A percentile compares a stretch with the other conserved stretches of the same genome.
These are phyloP conservation scores for Anthonomus grandis DNA, from an alignment of 1,140 invertebrate species.

Conservation along the genomic window DNA sequence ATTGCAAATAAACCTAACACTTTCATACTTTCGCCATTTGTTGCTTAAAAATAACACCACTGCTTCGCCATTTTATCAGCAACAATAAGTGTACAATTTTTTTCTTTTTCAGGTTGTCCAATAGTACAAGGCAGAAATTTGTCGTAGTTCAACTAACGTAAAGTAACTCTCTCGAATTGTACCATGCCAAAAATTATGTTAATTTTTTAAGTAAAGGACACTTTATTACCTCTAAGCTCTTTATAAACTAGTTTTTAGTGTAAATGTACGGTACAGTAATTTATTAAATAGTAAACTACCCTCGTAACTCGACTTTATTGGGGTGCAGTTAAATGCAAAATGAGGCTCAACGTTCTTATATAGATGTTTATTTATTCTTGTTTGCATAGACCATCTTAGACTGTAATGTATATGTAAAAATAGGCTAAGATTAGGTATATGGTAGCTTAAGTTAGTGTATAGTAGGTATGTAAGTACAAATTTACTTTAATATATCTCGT, in stretches of 20 bases:
- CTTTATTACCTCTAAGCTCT: conserved; percentile 20
- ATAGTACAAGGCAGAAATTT: conserved; percentile 41
- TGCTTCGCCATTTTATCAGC: too few relatives aligned
- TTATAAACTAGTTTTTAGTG: neutral
- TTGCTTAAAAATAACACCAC: too few relatives aligned
- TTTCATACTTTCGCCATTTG: neutral
- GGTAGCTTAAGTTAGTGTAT: too few relatives aligned
- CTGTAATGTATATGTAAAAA: too few relatives aligned
- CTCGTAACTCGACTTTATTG: too few relatives aligned
- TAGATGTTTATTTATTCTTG: conserved; percentile 16
- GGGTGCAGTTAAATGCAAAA: too few relatives aligned
- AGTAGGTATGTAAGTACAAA: too few relatives aligned
- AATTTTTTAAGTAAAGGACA: conserved; percentile 31
- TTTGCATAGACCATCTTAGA: conserved; percentile 18
- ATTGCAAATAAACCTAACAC: neutral
- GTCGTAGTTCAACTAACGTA: conserved; percentile 27
- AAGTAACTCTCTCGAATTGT: conserved; percentile 24
- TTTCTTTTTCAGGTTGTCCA: conserved; percentile 57
- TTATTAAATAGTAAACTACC: too few relatives aligned
- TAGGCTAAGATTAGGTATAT: too few relatives aligned
- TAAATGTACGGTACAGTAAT: conserved; percentile 10
- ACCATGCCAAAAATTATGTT: conserved; percentile 45
- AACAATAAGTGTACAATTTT: conserved; percentile 6
- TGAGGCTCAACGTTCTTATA: too few relatives aligned
- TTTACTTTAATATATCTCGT: too few relatives aligned